A percentile compares a stretch with the other conserved stretches of the same genome.
These are phyloP conservation scores for Cinara cedri DNA, from an alignment of 2,888 invertebrate genomes.

Conservation along the genomic window DNA sequence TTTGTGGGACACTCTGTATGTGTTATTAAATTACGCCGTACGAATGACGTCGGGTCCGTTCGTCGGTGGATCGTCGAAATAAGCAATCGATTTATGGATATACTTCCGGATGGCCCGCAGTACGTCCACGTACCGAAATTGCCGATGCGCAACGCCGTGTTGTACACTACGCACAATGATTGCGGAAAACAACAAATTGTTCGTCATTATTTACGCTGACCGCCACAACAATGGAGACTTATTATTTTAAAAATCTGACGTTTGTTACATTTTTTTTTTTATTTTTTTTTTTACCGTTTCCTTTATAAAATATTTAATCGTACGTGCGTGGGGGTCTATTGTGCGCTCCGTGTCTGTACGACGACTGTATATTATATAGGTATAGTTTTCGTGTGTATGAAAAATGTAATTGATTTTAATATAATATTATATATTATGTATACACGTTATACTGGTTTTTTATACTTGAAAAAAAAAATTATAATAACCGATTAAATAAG, in stretches of 20 bases:
- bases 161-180: neutral
- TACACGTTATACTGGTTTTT: no score
- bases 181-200: conserved; percentile 13
- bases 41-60: neutral
- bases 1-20: no score
- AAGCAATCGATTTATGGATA: neutral
- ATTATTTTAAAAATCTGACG: neutral
- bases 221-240: neutral
- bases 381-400: neutral
- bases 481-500: no score
- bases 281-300: neutral
- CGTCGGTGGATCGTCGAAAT: neutral
- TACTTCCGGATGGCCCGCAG: neutral
- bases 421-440: no score
- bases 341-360: neutral
- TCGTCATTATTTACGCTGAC: neutral
- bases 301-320: neutral
- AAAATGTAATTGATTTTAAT: no score
- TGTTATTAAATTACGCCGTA: no score
- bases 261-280: neutral
- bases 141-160: neutral
- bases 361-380: neutral
- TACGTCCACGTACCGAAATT: neutral
- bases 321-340: neutral
- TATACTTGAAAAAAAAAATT: no score